Percentiles rank a stretch among this genome's conserved stretches.
These are phyloP conservation scores for Tiaroga cobitis DNA, from an alignment of 2,797 vertebrate genomes.

Conservation along the genomic window DNA sequence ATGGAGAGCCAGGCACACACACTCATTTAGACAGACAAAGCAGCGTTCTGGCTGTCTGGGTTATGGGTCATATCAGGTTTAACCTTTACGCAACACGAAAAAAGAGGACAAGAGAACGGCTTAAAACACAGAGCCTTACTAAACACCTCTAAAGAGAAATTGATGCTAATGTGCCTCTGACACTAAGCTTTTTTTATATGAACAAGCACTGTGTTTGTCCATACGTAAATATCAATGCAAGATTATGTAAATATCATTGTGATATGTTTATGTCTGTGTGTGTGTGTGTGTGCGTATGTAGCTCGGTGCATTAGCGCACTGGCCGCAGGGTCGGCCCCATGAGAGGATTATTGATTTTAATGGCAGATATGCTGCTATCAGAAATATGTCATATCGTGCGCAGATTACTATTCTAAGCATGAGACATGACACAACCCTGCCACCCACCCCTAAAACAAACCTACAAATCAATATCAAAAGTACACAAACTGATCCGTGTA, in stretches of 20 bases:
- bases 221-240: conserved; percentile 47
- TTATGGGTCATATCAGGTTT: conserved; percentile 50
- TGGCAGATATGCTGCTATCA: conserved; percentile 62
- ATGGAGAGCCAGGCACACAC: conserved; percentile 41
- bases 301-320: conserved; percentile 31
- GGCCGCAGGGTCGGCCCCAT: conserved; percentile 17
- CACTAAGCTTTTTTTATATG: not conserved
- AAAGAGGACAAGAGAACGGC: conserved; percentile 48
- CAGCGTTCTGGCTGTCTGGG: conserved; percentile 38
- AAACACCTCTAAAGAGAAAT: conserved; percentile 23
- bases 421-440: conserved; percentile 19
- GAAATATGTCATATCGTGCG: conserved; percentile 55
- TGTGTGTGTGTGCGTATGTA: conserved; percentile 14
- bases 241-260: conserved; percentile 44
- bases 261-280: conserved; percentile 33
- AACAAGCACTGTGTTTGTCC: not conserved
- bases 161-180: not conserved
- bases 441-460: conserved; percentile 24
- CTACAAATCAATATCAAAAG: conserved; percentile 21
- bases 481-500: not conserved
- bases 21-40: conserved; percentile 41
- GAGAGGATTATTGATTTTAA: conserved; percentile 62
- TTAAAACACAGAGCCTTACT: conserved; percentile 24
- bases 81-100: conserved; percentile 61
- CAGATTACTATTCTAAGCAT: conserved; percentile 58